Base-by-base conservation (phyloP, 2,113 vertebrate genomes). In the Ceratotherium simum region DNA sequence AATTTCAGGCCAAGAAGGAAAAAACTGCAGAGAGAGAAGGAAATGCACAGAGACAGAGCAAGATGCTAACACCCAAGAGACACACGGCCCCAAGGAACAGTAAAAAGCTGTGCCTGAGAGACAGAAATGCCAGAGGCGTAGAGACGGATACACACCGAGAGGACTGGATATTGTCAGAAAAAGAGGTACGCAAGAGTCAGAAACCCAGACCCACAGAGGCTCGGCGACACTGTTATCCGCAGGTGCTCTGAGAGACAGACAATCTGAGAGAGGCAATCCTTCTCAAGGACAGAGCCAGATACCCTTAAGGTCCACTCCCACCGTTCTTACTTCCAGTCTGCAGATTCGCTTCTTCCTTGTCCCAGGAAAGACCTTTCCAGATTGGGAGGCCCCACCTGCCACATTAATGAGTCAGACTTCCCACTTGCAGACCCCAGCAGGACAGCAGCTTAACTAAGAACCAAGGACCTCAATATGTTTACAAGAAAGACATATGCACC, bases 401-500 rank as follows among this genome's bases (percentile, higher is more conserved):
- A 31, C 46, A 69, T 13, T 42, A 6, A 69, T 21, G 67, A 58
- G 21, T 8, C 21, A 78, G 23, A 21, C 23, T 48, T 81, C 25
- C 12, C 0, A 3, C 67, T 29, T 67, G 51, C 72, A 82, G 21
- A 79, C 3, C 29, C 25, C 21, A 8, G 7, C 11, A n/a, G 75
- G 42, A n/a, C 89, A 58, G 29, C 21, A 3, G n/a, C 39, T 39
- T 36, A 21, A 21, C 27, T 5, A 4, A 33, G 2, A 17, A 20
- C 4, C 39, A 13, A 2, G 25, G n/a, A 27, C 56, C 2, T 75
- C 39, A 0, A 1, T 18, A 6, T 0, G 0, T 18, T 4, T 1
- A 31, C 8, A 8, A 31, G 58, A 17, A 9, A 39, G 42, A 21
- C 0, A 6, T 3, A 1, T 1, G 6, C 6, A 21, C 16, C 9